phyloP scores from a whole-genome alignment of 2,797 vertebrate species.

The Sardinella longiceps region DNA sequence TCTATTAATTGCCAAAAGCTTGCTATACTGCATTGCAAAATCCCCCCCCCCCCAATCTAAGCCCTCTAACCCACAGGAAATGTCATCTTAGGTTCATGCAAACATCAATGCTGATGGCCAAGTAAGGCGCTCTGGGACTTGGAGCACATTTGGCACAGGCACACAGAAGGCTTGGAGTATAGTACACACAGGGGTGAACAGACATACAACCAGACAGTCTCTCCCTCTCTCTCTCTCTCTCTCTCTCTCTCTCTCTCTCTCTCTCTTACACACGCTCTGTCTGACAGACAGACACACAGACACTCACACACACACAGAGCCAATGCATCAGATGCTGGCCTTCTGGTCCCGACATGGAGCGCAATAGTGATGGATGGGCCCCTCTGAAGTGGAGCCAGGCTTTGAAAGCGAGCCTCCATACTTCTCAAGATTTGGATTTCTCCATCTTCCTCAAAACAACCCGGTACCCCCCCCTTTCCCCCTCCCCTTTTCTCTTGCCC shows the following conservation, averaged over 20 bases:
- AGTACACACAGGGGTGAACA: background rate
- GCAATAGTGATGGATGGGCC: background rate
- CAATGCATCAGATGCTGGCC: background rate
- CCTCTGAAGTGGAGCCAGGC: constrained; percentile 9
- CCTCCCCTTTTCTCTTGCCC: constrained; percentile 25
- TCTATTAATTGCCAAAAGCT: background rate
- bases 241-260: background rate
- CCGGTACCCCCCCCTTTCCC: background rate
- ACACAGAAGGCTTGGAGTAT: background rate
- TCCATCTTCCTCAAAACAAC: constrained; percentile 15
- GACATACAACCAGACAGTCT: background rate
- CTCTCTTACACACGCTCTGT: background rate
- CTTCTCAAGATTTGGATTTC: constrained; percentile 22
- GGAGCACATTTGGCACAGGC: background rate
- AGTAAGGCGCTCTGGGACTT: background rate
- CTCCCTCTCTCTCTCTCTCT: background rate
- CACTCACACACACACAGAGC: background rate
- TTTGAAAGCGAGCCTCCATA: constrained; percentile 15
- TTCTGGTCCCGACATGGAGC: constrained; percentile 8
- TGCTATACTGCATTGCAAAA: too few relatives aligned
- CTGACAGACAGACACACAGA: background rate
- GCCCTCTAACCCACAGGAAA: background rate
- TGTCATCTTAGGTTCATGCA: background rate
- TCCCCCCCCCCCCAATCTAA: too few relatives aligned
- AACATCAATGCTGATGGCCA: background rate